Evolutionary conservation across 2,888 invertebrate genomes (phyloP), one percentile per base, ranked within the genome.

Genomic region (Mythimna vitellina): DNA sequence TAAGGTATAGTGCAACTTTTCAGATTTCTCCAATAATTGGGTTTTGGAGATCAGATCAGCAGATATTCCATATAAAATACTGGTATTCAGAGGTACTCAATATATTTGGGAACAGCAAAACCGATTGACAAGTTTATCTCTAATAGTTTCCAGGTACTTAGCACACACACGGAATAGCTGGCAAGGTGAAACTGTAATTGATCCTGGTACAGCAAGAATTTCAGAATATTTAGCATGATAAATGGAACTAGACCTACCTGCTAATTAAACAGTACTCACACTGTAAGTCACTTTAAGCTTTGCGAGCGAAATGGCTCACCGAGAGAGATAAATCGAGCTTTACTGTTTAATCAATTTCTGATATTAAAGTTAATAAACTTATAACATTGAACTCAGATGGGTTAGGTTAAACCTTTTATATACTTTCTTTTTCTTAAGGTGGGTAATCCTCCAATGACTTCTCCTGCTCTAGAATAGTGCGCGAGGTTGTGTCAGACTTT

Each of bases 201-300:
- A 20, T 56, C 12, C 14, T 56, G n/a, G 10, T 57, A 35, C 32
- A 42, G 73, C 51, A 54, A 56, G 14, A 60, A 42, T 35, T 35
- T 64, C 32, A 46, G 64, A 80, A 65, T 75, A 76, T 75, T 65
- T 61, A 51, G 9, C 7, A 22, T 75, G 61, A 76, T 80, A 56
- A 42, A 75, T 80, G 42, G 32, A 53, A n/a, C 29, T n/a, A 53
- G 58, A 75, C 25, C 61, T 65, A 61, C 49, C 42, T 51, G 76
- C 42, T 65, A 62, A 76, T 76, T 65, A 76, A 76, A 76, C 61
- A 75, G 61, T 61, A n/a, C 61, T 80, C 42, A 53, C 60, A 57
- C 51, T 51, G 20, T 65, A 80, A 75, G 63, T 53, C 63, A 58
- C n/a, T 51, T 42, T 80, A 80, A 76, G 76, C 81, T 51, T 25